Evolutionary conservation across 2,888 invertebrate species (phyloP), one percentile per base, ranked within the genome.

Genomic region (Cephalotes varians): DNA sequence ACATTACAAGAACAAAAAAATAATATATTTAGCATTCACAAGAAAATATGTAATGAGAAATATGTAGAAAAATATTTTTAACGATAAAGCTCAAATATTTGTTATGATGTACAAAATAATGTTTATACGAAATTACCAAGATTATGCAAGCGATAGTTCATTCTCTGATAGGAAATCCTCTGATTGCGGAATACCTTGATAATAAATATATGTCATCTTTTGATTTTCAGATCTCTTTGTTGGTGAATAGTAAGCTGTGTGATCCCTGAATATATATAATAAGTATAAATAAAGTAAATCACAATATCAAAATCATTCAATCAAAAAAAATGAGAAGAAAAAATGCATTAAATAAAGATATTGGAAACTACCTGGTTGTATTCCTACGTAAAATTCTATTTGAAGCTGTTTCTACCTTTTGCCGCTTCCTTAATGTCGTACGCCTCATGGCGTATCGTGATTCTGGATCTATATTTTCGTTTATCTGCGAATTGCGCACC

Each of bases 101-200:
- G 15, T 34, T 25, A 69, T 60, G 18, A 74, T 25, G 25, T 25
- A 60, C 9, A 54, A 12, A 37, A 76, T 28, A 74, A 56, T 6
- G 15, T 47, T 31, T n/a, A 15, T 28, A 51, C 10, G 18, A n/a
- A 28, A 47, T 56, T 44, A 37, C 28, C 31, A 10, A 73, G 3
- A 72, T 73, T 83, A 86, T 54, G 81, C 31, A 15, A 77, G 67
- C 37, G 91, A 92, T 15, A 82, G 12, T 77, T 91, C 87, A 72
- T 92, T 90, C 28, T 93, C 92, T 1, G 92, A 92, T 44, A 93
- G 82, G 12, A 87, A 69, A 31, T 85, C 88, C 37, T 89, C 86
- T 40, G 58, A 51, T 10, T n/a, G 7, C 7, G 84, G 84, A 34
- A 87, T 79, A 73, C 81, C 69, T 62, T 73, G 67, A 69, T 85